Conservation (phyloP, 2,113 vertebrate species). For the Stigmatopora argus region DNA sequence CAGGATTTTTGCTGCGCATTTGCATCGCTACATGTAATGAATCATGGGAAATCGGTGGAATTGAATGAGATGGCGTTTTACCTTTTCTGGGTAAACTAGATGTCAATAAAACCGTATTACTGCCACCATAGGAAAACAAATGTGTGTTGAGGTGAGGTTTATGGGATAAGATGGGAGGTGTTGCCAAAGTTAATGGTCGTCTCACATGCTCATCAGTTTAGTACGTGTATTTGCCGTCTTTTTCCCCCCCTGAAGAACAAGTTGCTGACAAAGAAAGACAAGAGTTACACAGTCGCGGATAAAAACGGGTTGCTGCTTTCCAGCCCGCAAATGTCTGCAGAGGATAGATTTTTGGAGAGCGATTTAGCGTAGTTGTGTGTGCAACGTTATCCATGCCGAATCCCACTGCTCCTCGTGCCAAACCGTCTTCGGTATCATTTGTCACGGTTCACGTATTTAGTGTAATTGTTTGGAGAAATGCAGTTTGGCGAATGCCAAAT, state of each 20-base stretch:
- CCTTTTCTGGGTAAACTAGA: slow-evolving; percentile 8
- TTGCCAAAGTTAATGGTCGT: slow-evolving; percentile 11
- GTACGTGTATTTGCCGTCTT: slow-evolving; percentile 6
- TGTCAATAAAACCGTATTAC: neutral
- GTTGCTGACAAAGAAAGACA: slow-evolving; percentile 47
- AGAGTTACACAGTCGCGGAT: slow-evolving; percentile 15
- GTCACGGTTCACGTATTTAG: slow-evolving; percentile 26
- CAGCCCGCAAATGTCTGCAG: slow-evolving; percentile 31
- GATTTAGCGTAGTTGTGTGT: slow-evolving; percentile 11
- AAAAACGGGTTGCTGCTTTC: slow-evolving; percentile 14
- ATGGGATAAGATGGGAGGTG: slow-evolving; percentile 8
- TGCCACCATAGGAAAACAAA: slow-evolving; percentile 2
- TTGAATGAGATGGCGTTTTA: neutral
- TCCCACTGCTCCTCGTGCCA: slow-evolving; percentile 14
- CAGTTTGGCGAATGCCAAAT: slow-evolving; percentile 23
- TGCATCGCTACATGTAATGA: too few species aligned
- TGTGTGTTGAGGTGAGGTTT: slow-evolving; percentile 10
- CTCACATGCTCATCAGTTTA: slow-evolving; percentile 11
- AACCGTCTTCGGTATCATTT: slow-evolving; percentile 15
- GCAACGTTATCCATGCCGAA: slow-evolving; percentile 23
- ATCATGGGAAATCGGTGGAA: neutral
- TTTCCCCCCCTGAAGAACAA: slow-evolving; percentile 29
- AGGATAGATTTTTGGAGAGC: slow-evolving; percentile 21
- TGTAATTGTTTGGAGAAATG: slow-evolving; percentile 32
- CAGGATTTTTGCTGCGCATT: too few species aligned